phyloP scores from a whole-genome alignment of 2,797 vertebrate species.

The Brachyalestes nurse region DNA sequence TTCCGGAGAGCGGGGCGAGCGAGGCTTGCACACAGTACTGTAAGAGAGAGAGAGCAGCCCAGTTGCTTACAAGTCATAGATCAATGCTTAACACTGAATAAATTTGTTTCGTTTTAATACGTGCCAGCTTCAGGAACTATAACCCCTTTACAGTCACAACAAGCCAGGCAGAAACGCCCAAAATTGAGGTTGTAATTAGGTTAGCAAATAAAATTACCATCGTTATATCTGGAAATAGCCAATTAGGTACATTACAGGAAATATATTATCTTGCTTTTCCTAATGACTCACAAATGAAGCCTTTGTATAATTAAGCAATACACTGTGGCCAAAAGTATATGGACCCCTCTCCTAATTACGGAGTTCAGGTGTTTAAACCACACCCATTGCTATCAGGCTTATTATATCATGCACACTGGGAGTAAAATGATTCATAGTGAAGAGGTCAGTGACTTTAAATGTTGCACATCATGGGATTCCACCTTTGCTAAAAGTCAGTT shows the following conservation, averaged over 20 bases:
- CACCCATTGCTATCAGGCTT: no score
- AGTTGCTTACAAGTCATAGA: background rate
- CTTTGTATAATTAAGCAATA: no score
- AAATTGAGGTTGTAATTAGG: background rate
- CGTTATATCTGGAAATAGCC: background rate
- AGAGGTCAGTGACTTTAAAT: no score
- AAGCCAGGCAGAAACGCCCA: background rate
- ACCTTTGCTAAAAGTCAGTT: no score
- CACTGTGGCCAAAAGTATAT: no score
- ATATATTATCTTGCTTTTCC: no score
- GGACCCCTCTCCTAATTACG: no score
- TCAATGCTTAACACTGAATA: background rate
- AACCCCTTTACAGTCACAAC: background rate
- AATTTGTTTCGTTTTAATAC: background rate
- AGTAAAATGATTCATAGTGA: no score
- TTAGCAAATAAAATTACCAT: background rate
- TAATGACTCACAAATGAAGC: no score
- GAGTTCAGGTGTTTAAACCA: no score
- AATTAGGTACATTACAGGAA: background rate
- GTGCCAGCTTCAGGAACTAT: background rate
- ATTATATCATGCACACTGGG: no score
- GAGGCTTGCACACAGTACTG: constrained; percentile 90
- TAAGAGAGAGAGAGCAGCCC: background rate
- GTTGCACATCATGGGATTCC: no score
- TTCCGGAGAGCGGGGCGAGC: constrained; percentile 80